Evolutionary conservation across 2,888 invertebrate genomes (phyloP).

Genomic region (Microchrysa polita): DNA sequence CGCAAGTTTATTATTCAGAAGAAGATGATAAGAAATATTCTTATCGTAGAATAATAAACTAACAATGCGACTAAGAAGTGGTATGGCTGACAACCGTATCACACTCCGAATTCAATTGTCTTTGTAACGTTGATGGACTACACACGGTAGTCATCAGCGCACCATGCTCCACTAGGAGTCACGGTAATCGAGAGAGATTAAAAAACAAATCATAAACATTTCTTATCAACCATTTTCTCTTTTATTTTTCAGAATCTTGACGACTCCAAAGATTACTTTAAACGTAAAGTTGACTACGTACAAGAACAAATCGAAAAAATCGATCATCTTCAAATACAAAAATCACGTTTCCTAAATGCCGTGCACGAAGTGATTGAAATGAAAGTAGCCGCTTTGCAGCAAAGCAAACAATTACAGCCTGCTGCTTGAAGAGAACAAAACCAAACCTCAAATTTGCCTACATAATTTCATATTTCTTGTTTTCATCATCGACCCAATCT

Average conservation of each 20-base stretch:
- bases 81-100: no score
- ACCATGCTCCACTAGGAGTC: no score
- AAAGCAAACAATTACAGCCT: conserved; percentile 53
- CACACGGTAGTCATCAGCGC: no score
- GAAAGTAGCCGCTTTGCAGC: conserved; percentile 66
- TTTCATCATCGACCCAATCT: neutral
- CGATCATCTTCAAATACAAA: conserved; percentile 72
- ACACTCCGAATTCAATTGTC: no score
- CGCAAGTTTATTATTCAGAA: no score
- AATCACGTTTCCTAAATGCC: conserved; percentile 81
- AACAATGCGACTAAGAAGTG: no score
- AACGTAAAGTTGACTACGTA: conserved; percentile 88
- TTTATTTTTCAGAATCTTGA: conserved; percentile 70
- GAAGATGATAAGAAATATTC: no score
- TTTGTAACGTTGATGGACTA: no score
- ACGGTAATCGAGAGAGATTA: no score
- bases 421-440: neutral
- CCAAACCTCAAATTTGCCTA: neutral
- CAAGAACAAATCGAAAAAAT: conserved; percentile 96
- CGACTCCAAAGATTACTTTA: conserved; percentile 91
- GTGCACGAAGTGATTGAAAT: conserved; percentile 81
- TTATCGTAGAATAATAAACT: no score
- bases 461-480: neutral
- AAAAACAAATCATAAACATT: no score
- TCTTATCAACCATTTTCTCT: no score